These are phyloP conservation scores for Odontomyia ornata DNA, from an alignment of 2,888 invertebrate species.

Conservation along the genomic window DNA sequence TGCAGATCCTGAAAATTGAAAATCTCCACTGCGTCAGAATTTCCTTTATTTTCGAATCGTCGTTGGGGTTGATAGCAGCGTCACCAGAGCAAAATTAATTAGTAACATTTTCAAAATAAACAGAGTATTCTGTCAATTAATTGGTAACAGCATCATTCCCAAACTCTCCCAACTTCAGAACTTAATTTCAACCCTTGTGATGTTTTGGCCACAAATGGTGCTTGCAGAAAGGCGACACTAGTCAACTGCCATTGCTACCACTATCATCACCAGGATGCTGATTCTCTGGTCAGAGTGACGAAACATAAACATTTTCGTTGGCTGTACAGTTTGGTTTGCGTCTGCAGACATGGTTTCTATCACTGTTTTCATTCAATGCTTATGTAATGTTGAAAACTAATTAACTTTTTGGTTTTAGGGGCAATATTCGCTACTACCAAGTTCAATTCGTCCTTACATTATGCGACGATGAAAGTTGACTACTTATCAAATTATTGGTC, in stretches of 20 bases:
- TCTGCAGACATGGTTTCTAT: slow-evolving; percentile 19
- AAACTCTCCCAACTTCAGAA: slow-evolving; percentile 6
- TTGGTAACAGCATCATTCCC: slow-evolving; percentile 27
- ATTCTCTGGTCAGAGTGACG: slow-evolving; percentile 24
- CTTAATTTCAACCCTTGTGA: slow-evolving; percentile 16
- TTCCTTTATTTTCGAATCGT: no score
- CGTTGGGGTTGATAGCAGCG: no score
- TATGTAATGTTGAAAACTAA: slow-evolving; percentile 32
- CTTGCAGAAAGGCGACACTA: background rate
- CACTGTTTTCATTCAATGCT: slow-evolving; percentile 18
- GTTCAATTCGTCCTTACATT: no score
- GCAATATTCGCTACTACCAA: no score
- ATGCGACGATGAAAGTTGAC: no score
- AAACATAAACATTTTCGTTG: slow-evolving; percentile 37
- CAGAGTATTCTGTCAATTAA: slow-evolving; percentile 46
- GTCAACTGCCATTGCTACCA: background rate
- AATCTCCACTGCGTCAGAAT: no score
- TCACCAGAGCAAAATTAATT: slow-evolving; percentile 47
- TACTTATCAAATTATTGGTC: no score
- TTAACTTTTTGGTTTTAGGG: slow-evolving; percentile 30
- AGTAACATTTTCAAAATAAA: slow-evolving; percentile 46
- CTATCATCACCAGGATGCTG: no score
- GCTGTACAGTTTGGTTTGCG: background rate
- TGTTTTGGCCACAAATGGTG: background rate
- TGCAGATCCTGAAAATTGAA: no score